Conservation (phyloP, 1,140 invertebrate genomes). For the Drosophila nigrodunni region DNA sequence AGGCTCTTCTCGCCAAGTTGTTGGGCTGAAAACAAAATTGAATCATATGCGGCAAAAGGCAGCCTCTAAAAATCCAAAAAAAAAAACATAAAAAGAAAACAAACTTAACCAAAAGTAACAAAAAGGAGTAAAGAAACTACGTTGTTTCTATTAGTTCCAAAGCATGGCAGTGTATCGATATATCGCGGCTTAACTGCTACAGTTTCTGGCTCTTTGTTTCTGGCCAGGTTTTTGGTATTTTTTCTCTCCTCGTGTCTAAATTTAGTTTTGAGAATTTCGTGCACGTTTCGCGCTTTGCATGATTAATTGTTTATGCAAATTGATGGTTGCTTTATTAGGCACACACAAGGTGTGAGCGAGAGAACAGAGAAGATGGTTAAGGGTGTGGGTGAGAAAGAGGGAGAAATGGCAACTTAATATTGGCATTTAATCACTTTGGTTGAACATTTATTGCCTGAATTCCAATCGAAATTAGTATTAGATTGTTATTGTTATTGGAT, state of each 20-base stretch:
- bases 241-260: conserved; percentile 50
- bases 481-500: conserved; percentile 19
- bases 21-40: conserved; percentile 72
- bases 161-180: conserved; percentile 20
- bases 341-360: conserved; percentile 1
- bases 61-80: conserved; percentile 20
- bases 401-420: conserved; percentile 17
- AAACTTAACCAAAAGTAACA: conserved; percentile 1
- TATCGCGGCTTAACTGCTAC: conserved; percentile 29
- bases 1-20: conserved; percentile 46
- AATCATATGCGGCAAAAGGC: conserved; percentile 70
- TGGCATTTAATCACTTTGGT: conserved; percentile 23
- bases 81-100: conserved; percentile 2
- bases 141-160: conserved; percentile 38
- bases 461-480: conserved; percentile 24
- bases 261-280: conserved; percentile 71
- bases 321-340: conserved; percentile 67
- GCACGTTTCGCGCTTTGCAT: conserved; percentile 77
- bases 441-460: conserved; percentile 34
- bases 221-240: conserved; percentile 5
- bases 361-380: not conserved
- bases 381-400: not conserved
- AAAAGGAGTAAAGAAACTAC: not conserved
- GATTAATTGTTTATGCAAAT: conserved; percentile 83
- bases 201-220: conserved; percentile 36